A percentile compares a stretch with the other conserved stretches of the same genome.
Conservation (phyloP, 1,140 invertebrate species). For the Teleogryllus occipitalis region DNA sequence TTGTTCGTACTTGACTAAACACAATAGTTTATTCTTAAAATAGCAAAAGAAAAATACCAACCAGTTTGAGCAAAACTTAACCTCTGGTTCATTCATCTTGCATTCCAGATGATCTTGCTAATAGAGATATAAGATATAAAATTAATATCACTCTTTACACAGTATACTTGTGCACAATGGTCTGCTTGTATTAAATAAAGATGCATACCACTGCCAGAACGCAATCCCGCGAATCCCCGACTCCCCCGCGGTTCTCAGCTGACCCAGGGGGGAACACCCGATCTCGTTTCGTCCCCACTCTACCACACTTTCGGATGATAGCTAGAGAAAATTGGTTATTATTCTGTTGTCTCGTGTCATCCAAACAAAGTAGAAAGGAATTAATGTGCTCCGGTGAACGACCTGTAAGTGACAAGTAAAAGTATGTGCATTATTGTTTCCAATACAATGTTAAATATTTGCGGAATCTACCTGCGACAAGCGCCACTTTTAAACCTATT, state of each 20-base stretch:
- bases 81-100: constrained; percentile 5
- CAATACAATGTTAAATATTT: no score
- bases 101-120: neutral
- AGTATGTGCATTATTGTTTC: no score
- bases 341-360: no score
- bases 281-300: neutral
- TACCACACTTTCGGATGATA: neutral
- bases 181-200: neutral
- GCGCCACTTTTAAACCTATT: no score
- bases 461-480: no score
- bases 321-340: no score
- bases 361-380: no score
- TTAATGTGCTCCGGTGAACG: no score
- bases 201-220: neutral
- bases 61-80: constrained; percentile 15
- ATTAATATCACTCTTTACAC: neutral
- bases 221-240: neutral
- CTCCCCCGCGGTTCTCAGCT: neutral
- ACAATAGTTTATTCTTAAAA: neutral
- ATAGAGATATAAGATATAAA: neutral
- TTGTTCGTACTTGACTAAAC: neutral
- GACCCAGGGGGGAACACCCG: neutral
- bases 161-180: neutral
- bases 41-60: neutral
- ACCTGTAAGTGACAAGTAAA: no score